Conservation (phyloP, 1,140 invertebrate genomes). For the Rhyzopertha dominica region DNA sequence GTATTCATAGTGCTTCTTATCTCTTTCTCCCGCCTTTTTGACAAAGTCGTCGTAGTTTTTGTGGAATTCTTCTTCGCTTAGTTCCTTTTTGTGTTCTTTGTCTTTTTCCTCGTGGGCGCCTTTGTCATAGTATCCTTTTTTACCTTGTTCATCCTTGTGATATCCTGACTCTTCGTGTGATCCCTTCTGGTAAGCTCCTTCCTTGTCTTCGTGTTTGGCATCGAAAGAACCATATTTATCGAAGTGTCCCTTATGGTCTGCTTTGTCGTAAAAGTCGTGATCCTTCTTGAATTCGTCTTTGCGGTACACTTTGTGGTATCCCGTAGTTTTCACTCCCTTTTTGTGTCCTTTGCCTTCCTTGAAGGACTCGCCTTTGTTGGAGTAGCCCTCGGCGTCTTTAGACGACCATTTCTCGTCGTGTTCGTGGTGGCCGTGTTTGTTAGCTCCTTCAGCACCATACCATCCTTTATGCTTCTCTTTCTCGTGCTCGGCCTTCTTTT, state of each 20-base stretch:
- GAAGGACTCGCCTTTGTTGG: slow-evolving; percentile 42
- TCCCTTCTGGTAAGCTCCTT: slow-evolving; percentile 50
- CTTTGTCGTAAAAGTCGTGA: slow-evolving; percentile 66
- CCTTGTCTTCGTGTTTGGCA: slow-evolving; percentile 46
- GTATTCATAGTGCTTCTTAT: slow-evolving; percentile 15
- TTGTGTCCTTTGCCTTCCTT: slow-evolving; percentile 51
- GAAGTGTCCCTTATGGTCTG: slow-evolving; percentile 58
- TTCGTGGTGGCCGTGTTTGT: slow-evolving; percentile 43
- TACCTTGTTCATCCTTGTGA: slow-evolving; percentile 18
- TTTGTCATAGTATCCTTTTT: slow-evolving; percentile 22
- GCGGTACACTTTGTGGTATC: slow-evolving; percentile 65
- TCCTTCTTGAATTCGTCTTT: slow-evolving; percentile 73
- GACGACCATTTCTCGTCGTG: no score
- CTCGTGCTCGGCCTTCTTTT: slow-evolving; percentile 43
- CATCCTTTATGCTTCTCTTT: slow-evolving; percentile 46
- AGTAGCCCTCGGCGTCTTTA: slow-evolving; percentile 45
- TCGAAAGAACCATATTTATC: slow-evolving; percentile 51
- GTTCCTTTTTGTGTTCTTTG: slow-evolving; percentile 16
- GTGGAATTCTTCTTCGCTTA: slow-evolving; percentile 19
- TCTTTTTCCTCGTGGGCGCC: slow-evolving; percentile 19
- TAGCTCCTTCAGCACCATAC: slow-evolving; percentile 42
- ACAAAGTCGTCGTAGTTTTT: slow-evolving; percentile 20
- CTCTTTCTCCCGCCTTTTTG: slow-evolving; percentile 17
- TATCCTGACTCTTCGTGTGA: slow-evolving; percentile 17
- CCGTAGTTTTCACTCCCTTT: slow-evolving; percentile 63